phyloP scores from a whole-genome alignment of 2,888 invertebrate genomes.

The Notodonta ziczac region DNA sequence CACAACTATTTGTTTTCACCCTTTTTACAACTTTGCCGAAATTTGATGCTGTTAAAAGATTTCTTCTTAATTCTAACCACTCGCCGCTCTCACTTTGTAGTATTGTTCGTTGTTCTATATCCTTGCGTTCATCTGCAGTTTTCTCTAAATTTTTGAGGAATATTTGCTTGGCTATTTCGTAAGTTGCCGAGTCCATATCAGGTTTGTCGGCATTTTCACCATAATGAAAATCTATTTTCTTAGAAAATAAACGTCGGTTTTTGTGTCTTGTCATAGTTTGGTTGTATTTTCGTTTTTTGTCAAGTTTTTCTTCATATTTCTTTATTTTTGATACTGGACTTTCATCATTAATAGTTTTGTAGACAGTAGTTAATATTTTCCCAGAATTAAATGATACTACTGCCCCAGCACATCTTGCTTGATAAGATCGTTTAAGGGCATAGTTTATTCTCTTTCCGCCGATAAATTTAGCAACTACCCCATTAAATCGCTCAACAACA shows the following conservation, averaged over 20 bases:
- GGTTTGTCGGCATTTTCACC: background rate
- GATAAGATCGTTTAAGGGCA: slow-evolving; percentile 9
- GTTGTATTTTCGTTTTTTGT: slow-evolving; percentile 7
- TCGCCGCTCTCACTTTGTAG: background rate
- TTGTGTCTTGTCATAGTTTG: background rate
- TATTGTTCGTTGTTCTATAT: slow-evolving; percentile 6
- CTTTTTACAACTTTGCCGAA: slow-evolving; percentile 5
- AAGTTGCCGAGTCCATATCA: background rate
- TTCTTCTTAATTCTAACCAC: slow-evolving; percentile 8
- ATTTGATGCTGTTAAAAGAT: slow-evolving; percentile 7
- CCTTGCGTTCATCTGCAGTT: slow-evolving; percentile 7
- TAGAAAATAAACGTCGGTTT: background rate
- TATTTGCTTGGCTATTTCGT: background rate
- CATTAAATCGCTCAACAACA: too few relatives aligned
- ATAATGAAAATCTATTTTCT: background rate
- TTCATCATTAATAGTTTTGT: slow-evolving; percentile 8
- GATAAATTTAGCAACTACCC: too few relatives aligned
- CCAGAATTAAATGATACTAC: slow-evolving; percentile 22
- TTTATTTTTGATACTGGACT: slow-evolving; percentile 8
- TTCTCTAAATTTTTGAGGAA: too few relatives aligned
- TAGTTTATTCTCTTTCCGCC: slow-evolving; percentile 22
- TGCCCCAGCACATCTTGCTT: slow-evolving; percentile 18
- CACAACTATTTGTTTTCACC: background rate
- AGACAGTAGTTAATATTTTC: slow-evolving; percentile 11
- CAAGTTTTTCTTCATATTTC: too few relatives aligned